These are phyloP conservation scores for Rhaphigaster nebulosa DNA, from an alignment of 2,888 invertebrate genomes.

Conservation along the genomic window DNA sequence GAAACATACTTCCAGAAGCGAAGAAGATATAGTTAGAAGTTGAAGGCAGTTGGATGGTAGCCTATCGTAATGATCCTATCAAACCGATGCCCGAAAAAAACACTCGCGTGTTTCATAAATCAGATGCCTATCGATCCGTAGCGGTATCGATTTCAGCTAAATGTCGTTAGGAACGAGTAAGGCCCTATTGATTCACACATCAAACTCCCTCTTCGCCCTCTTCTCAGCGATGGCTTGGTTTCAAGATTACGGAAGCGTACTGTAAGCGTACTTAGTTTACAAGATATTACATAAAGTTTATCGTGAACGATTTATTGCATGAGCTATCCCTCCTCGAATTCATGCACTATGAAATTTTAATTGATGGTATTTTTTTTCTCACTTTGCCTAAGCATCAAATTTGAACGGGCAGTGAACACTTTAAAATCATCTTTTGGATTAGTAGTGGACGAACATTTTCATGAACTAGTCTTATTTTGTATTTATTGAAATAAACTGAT, in stretches of 20 bases:
- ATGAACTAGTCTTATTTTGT: too few relatives aligned
- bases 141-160: conserved; percentile 33
- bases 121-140: conserved; percentile 27
- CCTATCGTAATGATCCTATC: conserved; percentile 32
- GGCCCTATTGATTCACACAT: not conserved
- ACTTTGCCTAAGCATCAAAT: too few relatives aligned
- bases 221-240: not conserved
- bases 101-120: conserved; percentile 42
- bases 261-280: too few relatives aligned
- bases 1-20: not conserved
- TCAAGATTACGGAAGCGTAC: not conserved
- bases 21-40: not conserved
- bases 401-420: too few relatives aligned
- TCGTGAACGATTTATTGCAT: too few relatives aligned
- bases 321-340: too few relatives aligned
- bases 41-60: not conserved
- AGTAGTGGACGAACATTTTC: too few relatives aligned
- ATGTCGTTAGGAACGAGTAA: conserved; percentile 14
- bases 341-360: too few relatives aligned
- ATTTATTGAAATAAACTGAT: too few relatives aligned
- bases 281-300: too few relatives aligned
- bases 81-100: not conserved
- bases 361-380: too few relatives aligned
- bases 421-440: too few relatives aligned
- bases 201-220: not conserved